Evolutionary conservation across 1,140 invertebrate species (phyloP).

Genomic region (Saxidomus purpurata): DNA sequence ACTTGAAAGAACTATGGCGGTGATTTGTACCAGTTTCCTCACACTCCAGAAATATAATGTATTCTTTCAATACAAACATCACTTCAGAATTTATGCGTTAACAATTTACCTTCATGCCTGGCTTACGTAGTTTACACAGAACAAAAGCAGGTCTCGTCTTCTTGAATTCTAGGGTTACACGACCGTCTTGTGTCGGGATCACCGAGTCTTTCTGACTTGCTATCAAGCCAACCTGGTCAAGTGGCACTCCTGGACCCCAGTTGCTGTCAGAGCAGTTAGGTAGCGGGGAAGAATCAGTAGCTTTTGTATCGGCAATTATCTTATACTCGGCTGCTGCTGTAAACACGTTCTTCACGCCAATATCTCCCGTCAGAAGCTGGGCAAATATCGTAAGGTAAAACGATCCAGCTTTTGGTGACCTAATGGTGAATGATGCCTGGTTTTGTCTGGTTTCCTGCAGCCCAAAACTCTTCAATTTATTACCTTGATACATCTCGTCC

Average conservation of each 20-base stretch:
- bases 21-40: too few relatives aligned
- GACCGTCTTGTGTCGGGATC: slow-evolving; percentile 76
- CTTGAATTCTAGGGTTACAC: slow-evolving; percentile 75
- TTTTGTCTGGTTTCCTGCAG: slow-evolving; percentile 85
- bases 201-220: slow-evolving; percentile 81
- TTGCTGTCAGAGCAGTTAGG: slow-evolving; percentile 85
- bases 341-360: slow-evolving; percentile 84
- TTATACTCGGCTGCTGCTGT: slow-evolving; percentile 86
- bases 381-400: slow-evolving; percentile 86
- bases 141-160: slow-evolving; percentile 81
- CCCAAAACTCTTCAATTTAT: slow-evolving; percentile 84
- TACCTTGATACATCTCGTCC: slow-evolving; percentile 82
- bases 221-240: slow-evolving; percentile 84
- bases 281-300: slow-evolving; percentile 81
- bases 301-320: slow-evolving; percentile 82
- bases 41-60: too few relatives aligned
- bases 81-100: too few relatives aligned
- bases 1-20: too few relatives aligned
- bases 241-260: slow-evolving; percentile 85
- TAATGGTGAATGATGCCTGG: slow-evolving; percentile 83
- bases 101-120: slow-evolving; percentile 74
- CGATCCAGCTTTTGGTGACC: slow-evolving; percentile 84
- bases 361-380: slow-evolving; percentile 82
- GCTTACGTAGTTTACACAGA: slow-evolving; percentile 81
- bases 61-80: too few relatives aligned